Percentiles rank a stretch among this genome's conserved stretches.
These are phyloP conservation scores for Schizotus pectinicornis DNA, from an alignment of 2,888 invertebrate genomes.

Conservation along the genomic window DNA sequence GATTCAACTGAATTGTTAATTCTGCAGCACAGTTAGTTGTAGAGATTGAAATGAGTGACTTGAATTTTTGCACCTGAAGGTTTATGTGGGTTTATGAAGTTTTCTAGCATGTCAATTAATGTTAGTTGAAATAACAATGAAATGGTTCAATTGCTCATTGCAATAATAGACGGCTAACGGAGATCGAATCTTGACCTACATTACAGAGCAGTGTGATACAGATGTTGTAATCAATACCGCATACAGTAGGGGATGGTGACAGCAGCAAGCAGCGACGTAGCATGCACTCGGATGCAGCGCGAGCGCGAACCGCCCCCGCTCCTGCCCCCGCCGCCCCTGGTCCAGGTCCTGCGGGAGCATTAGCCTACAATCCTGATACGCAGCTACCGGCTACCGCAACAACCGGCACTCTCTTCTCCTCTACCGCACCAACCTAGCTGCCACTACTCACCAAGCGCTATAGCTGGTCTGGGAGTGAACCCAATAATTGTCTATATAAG, in stretches of 20 bases:
- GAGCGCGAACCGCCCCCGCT: slow-evolving; percentile 29
- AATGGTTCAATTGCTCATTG: background rate
- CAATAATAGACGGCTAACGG: slow-evolving; percentile 20
- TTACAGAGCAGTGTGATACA: slow-evolving; percentile 46
- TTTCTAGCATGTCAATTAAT: background rate
- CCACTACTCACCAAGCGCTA: slow-evolving; percentile 6
- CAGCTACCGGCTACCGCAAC: slow-evolving; percentile 42
- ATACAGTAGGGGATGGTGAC: slow-evolving; percentile 46
- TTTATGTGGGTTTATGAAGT: background rate
- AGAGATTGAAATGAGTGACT: background rate
- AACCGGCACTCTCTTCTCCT: slow-evolving; percentile 27
- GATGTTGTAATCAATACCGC: slow-evolving; percentile 52
- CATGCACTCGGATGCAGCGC: slow-evolving; percentile 30
- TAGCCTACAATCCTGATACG: slow-evolving; percentile 48
- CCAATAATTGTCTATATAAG: slow-evolving; percentile 40
- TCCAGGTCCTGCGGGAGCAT: slow-evolving; percentile 46
- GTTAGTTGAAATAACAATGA: background rate
- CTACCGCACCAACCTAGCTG: slow-evolving; percentile 21
- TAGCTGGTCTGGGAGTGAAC: slow-evolving; percentile 25
- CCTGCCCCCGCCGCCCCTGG: slow-evolving; percentile 33
- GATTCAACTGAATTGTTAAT: too few species aligned
- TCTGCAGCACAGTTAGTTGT: background rate
- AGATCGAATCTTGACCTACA: slow-evolving; percentile 54
- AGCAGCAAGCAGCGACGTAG: slow-evolving; percentile 28
- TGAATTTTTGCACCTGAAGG: background rate